Evolutionary conservation across 2,888 invertebrate genomes (phyloP).

Genomic region (Megalurothrips usitatus): DNA sequence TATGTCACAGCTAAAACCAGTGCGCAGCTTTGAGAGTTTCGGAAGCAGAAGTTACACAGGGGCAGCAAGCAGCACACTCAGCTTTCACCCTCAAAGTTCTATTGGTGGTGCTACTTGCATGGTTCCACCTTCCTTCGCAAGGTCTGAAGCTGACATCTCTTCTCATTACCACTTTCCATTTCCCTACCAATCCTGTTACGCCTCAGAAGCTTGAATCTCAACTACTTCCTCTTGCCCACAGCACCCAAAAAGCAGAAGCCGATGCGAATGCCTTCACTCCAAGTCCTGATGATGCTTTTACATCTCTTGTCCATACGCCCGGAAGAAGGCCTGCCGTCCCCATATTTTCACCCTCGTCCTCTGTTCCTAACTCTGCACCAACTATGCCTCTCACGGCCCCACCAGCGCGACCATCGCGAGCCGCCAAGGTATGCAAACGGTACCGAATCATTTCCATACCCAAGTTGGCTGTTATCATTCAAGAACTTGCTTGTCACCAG

Average conservation of each 20-base stretch:
- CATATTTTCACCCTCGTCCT: neutral
- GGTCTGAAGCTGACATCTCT: slow-evolving; percentile 42
- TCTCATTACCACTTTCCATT: slow-evolving; percentile 37
- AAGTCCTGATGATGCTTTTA: slow-evolving; percentile 10
- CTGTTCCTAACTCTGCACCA: neutral
- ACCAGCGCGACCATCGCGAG: neutral
- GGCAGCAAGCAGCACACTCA: slow-evolving; percentile 42
- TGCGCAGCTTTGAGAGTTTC: slow-evolving; percentile 56
- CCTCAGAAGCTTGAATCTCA: slow-evolving; percentile 28
- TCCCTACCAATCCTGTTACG: slow-evolving; percentile 33
- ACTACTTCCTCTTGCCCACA: slow-evolving; percentile 15
- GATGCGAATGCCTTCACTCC: neutral
- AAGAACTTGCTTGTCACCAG: no score
- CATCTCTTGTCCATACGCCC: neutral
- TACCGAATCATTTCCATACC: neutral
- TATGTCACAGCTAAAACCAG: slow-evolving; percentile 55
- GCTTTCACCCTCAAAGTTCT: slow-evolving; percentile 45
- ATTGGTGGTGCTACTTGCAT: slow-evolving; percentile 42
- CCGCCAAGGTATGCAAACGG: neutral
- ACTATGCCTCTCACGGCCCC: neutral
- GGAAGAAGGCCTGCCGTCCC: neutral
- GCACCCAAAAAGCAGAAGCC: neutral
- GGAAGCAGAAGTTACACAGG: slow-evolving; percentile 43
- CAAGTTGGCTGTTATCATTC: no score
- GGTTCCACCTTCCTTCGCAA: neutral